Percentiles rank a stretch among this genome's conserved stretches.
Evolutionary conservation across 2,888 invertebrate species (phyloP).

Genomic region (Liodrosophila aerea): DNA sequence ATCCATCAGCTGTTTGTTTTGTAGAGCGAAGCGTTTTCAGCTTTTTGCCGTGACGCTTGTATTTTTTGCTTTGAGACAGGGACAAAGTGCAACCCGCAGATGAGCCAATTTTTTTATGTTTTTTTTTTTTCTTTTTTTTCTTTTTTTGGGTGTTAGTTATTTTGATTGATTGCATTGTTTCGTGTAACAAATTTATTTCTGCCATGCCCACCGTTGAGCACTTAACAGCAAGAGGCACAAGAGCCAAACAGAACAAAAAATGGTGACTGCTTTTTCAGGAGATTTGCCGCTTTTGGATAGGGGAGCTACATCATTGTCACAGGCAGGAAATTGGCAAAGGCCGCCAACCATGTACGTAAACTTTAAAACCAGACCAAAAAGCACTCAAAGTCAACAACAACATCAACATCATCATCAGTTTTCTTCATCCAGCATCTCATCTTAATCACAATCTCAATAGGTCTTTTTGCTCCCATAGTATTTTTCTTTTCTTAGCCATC

Average conservation of each 20-base stretch:
- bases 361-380: constrained; percentile 38
- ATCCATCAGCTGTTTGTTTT: constrained; percentile 67
- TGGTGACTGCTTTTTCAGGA: constrained; percentile 25
- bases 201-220: constrained; percentile 40
- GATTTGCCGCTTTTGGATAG: constrained; percentile 11
- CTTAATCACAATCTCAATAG: constrained; percentile 49
- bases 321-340: constrained; percentile 53
- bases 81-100: constrained; percentile 48
- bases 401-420: constrained; percentile 12
- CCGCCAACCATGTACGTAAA: constrained; percentile 34
- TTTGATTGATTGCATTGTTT: constrained; percentile 75
- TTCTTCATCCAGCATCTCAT: constrained; percentile 10
- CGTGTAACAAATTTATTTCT: constrained; percentile 71
- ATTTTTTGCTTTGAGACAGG: constrained; percentile 41
- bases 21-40: constrained; percentile 53
- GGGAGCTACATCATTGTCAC: constrained; percentile 51
- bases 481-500: constrained; percentile 29
- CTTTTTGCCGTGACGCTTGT: constrained; percentile 28
- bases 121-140: constrained; percentile 6
- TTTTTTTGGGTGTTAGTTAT: constrained; percentile 45
- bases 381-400: constrained; percentile 13
- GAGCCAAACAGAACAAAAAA: constrained; percentile 13
- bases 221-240: constrained; percentile 40
- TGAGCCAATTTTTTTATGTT: constrained; percentile 15
- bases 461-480: constrained; percentile 21